Percentiles rank a stretch among this genome's conserved stretches.
These are phyloP conservation scores for human (Homo sapiens) DNA, from an alignment of 2,113 vertebrate genomes.

Conservation along the genomic window GRCh38 chr3:192733501-192734000, in stretches of 20 bases:
- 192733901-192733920: neutral
- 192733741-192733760: constrained; percentile 73
- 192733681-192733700: constrained; percentile 63
- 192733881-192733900: neutral
- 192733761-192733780: constrained; percentile 81
- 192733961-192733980: neutral
- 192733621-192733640: neutral
- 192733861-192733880: neutral
- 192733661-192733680: constrained; percentile 47
- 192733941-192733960: neutral
- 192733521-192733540: neutral
- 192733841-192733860: neutral
- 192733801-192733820: constrained; percentile 52
- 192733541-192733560: neutral
- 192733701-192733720: constrained; percentile 65
- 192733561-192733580: neutral
- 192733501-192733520: neutral
- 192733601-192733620: neutral
- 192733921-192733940: neutral
- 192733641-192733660: neutral
- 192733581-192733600: neutral
- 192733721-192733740: constrained; percentile 56
- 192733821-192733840: constrained; percentile 46
- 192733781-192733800: constrained; percentile 60
- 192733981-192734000: neutral